Conservation (phyloP, 2,888 invertebrate species). For the Apodemia hepburni region DNA sequence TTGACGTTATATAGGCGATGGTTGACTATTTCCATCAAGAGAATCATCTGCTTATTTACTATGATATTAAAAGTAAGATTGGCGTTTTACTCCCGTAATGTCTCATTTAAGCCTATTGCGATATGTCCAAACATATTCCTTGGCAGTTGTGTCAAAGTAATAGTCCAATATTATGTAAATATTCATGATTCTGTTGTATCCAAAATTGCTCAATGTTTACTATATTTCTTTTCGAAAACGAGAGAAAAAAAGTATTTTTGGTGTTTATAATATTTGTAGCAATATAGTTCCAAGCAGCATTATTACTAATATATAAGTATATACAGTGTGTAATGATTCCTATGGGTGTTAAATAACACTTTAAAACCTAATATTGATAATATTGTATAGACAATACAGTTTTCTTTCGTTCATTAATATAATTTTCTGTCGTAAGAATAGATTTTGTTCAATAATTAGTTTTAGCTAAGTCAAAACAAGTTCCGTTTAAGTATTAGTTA, state of each 20-base stretch:
- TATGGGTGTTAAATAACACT: background rate
- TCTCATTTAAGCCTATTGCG: too few relatives aligned
- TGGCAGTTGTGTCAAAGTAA: slow-evolving; percentile 12
- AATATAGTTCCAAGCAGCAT: slow-evolving; percentile 12
- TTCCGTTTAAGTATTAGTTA: slow-evolving; percentile 10
- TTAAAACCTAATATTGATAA: background rate
- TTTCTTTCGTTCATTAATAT: background rate
- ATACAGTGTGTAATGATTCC: slow-evolving; percentile 2
- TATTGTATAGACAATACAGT: background rate
- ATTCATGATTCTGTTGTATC: slow-evolving; percentile 5
- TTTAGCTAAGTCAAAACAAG: background rate
- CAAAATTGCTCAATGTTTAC: slow-evolving; percentile 10
- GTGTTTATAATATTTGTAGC: slow-evolving; percentile 5
- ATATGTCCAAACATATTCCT: background rate
- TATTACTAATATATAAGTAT: slow-evolving; percentile 3
- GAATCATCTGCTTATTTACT: too few relatives aligned
- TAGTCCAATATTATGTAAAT: background rate
- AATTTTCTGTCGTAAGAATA: background rate
- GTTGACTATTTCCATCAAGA: too few relatives aligned
- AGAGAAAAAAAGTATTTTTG: slow-evolving; percentile 10
- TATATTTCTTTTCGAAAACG: background rate
- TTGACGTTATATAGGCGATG: too few relatives aligned
- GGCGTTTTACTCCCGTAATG: too few relatives aligned
- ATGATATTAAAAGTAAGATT: too few relatives aligned
- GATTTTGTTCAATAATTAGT: background rate